These are phyloP conservation scores for Drosophila lowei DNA, from an alignment of 1,140 invertebrate genomes.

Conservation along the genomic window DNA sequence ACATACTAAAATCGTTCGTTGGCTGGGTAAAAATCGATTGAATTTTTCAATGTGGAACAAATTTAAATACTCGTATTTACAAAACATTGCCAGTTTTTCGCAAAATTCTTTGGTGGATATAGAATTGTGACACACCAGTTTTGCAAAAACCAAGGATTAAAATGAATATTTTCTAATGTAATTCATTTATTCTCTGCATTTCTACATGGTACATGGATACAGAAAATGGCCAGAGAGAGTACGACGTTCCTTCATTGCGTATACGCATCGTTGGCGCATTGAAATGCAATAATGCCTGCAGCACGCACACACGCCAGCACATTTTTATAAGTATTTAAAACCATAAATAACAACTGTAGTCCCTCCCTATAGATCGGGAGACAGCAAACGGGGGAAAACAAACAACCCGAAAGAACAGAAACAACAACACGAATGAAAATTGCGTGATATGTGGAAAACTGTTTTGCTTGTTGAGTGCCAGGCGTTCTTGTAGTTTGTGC, in stretches of 20 bases:
- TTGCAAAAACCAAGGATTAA: background rate
- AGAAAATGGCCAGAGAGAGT: too few relatives aligned
- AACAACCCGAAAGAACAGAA: constrained; percentile 18
- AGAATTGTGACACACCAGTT: background rate
- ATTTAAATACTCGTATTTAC: too few relatives aligned
- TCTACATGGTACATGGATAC: too few relatives aligned
- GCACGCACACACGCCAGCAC: background rate
- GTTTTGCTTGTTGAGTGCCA: constrained; percentile 67
- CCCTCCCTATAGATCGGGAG: background rate
- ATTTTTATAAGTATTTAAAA: constrained; percentile 43
- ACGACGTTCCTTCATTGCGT: background rate
- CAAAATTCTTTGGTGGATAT: too few relatives aligned
- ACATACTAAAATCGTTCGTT: too few relatives aligned
- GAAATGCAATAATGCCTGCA: constrained; percentile 42
- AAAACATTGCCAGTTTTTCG: too few relatives aligned
- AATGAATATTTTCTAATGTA: constrained; percentile 30
- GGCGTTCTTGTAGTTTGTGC: constrained; percentile 43
- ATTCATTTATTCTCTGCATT: constrained; percentile 15
- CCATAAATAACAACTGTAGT: constrained; percentile 62
- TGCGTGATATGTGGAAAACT: constrained; percentile 72
- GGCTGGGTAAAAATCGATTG: too few relatives aligned
- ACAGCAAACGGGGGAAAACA: background rate
- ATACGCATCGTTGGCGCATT: constrained; percentile 33
- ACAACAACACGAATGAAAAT: constrained; percentile 54
- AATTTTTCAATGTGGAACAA: too few relatives aligned